Percentiles rank a stretch among this genome's conserved stretches.
phyloP scores from a whole-genome alignment of 1,140 invertebrate genomes.

The Drosophila serrata region DNA sequence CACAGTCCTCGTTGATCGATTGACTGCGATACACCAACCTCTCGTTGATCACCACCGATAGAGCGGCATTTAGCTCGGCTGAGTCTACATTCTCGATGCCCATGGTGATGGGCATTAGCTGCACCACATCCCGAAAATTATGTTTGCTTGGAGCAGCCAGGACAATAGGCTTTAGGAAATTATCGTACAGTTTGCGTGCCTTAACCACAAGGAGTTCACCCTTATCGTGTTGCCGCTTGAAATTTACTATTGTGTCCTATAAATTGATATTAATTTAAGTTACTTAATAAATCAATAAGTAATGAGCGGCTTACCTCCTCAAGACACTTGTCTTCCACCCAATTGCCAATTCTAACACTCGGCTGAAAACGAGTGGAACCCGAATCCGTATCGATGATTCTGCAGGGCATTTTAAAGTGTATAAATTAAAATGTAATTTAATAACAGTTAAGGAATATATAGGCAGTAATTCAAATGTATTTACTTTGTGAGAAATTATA shows the following conservation, averaged over 20 bases:
- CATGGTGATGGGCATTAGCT: conserved; percentile 70
- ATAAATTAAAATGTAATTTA: not conserved
- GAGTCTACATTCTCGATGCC: conserved; percentile 50
- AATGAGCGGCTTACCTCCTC: conserved; percentile 50
- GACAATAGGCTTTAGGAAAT: conserved; percentile 71
- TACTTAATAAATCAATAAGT: not conserved
- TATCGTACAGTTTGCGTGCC: conserved; percentile 71
- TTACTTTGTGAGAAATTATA: not conserved
- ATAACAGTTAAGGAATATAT: not conserved
- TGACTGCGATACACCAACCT: conserved; percentile 60
- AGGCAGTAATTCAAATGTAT: not conserved
- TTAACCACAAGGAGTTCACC: conserved; percentile 77
- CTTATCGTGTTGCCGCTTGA: conserved; percentile 62
- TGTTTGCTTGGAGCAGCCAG: conserved; percentile 71
- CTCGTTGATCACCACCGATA: conserved; percentile 77
- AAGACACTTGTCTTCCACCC: conserved; percentile 77
- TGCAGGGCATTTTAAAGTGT: conserved; percentile 55
- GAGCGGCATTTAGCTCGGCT: conserved; percentile 56
- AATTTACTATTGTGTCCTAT: conserved; percentile 66
- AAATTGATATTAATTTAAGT: not conserved
- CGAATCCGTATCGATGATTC: conserved; percentile 36
- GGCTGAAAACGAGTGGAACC: conserved; percentile 65
- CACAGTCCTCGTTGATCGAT: conserved; percentile 71
- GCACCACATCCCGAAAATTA: conserved; percentile 69
- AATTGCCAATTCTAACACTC: conserved; percentile 78